Percentiles rank a stretch among this genome's conserved stretches.
phyloP scores from a whole-genome alignment of 2,113 vertebrate genomes.

The Calyptommatus sinebrachiatus region DNA sequence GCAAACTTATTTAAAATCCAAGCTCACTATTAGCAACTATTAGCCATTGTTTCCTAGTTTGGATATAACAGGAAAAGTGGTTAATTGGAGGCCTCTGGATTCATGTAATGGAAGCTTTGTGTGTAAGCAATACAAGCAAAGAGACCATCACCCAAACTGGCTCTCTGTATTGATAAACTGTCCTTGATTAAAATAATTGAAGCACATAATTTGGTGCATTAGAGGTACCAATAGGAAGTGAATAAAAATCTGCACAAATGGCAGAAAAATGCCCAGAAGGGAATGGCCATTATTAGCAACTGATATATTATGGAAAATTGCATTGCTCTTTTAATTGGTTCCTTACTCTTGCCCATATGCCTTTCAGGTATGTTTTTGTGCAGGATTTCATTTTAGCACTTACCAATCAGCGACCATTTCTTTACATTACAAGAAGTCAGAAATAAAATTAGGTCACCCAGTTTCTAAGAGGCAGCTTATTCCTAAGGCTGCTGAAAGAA shows the following conservation, averaged over 20 bases:
- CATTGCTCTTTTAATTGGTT: constrained; percentile 2
- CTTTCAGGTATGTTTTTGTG: background rate
- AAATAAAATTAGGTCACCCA: constrained; percentile 18
- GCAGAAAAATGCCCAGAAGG: background rate
- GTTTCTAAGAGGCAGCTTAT: constrained; percentile 8
- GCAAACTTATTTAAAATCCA: background rate
- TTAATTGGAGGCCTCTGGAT: background rate
- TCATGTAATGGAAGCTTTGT: background rate
- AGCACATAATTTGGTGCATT: constrained; percentile 6
- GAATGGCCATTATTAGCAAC: background rate
- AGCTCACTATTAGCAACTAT: background rate
- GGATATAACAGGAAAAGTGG: background rate
- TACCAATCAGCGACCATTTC: background rate
- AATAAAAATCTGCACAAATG: constrained; percentile 8
- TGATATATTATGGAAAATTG: background rate
- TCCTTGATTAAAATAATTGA: constrained; percentile 8
- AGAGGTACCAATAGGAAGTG: background rate
- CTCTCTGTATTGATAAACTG: background rate
- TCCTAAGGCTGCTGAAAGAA: background rate
- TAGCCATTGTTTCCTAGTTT: background rate
- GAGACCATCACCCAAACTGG: background rate
- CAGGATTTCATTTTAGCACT: background rate
- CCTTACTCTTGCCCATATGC: background rate
- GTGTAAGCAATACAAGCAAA: background rate
- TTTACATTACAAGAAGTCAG: constrained; percentile 13